Conservation (phyloP, 2,113 vertebrate genomes). For the Malurus melanocephalus region DNA sequence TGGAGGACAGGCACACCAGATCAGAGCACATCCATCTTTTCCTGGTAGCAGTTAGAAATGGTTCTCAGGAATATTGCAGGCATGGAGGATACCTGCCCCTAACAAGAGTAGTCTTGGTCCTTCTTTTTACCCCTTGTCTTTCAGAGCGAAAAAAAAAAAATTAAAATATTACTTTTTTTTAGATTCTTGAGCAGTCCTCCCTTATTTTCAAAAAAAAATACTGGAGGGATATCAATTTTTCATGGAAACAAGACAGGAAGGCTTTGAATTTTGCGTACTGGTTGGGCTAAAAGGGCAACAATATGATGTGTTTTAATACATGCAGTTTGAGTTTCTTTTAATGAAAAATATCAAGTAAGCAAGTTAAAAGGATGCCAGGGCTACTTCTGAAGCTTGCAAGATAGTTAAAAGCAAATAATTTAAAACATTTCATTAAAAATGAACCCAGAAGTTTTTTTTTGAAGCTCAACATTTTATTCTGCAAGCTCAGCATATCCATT, state of each 20-base stretch:
- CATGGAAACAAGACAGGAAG: neutral
- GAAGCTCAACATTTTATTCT: slow-evolving; percentile 46
- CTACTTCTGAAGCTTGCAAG: slow-evolving; percentile 45
- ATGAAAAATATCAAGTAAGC: neutral
- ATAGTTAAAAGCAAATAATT: slow-evolving; percentile 47
- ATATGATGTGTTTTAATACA: slow-evolving; percentile 14
- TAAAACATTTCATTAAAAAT: slow-evolving; percentile 53
- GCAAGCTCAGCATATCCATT: slow-evolving; percentile 61
- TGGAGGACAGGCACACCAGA: accelerated
- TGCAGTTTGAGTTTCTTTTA: neutral
- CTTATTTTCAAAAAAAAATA: neutral
- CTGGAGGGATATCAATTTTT: slow-evolving; percentile 3
- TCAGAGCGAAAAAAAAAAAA: neutral
- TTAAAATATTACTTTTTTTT: neutral
- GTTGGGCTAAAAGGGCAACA: slow-evolving; percentile 25
- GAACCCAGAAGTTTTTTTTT: slow-evolving; percentile 49
- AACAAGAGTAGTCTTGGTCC: neutral
- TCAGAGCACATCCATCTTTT: neutral
- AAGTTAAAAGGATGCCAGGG: slow-evolving; percentile 34
- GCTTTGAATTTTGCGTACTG: neutral
- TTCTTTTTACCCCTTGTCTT: neutral
- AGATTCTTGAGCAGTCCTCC: neutral
- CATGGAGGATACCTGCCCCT: neutral
- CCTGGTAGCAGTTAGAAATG: neutral
- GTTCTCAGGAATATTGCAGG: neutral